A percentile compares a stretch with the other conserved stretches of the same genome.
phyloP scores from a whole-genome alignment of 53 echinoderm and acorn worm species.

The Holothuria leucospilota region DNA sequence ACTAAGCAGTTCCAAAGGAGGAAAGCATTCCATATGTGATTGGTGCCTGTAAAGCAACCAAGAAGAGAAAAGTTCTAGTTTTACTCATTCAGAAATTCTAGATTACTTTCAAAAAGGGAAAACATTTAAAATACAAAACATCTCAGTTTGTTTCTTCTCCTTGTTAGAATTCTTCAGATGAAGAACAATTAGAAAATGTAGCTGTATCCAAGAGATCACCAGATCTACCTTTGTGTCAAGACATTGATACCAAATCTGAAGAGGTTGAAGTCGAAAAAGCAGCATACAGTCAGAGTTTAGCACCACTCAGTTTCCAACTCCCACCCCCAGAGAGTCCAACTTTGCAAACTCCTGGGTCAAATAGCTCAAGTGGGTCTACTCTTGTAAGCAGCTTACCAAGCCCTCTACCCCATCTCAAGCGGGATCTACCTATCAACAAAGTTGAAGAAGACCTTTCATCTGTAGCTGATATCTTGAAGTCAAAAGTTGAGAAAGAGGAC shows the following conservation, averaged over 20 bases:
- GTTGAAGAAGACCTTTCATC: constrained; percentile 26
- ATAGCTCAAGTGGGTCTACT: constrained; percentile 44
- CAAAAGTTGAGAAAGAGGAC: constrained; percentile 24
- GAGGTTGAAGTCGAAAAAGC: no score
- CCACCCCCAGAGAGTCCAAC: constrained; percentile 15
- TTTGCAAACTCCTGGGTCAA: background rate
- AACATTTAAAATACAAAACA: background rate
- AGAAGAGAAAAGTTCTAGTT: no score
- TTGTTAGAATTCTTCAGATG: constrained; percentile 18
- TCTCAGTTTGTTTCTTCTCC: no score
- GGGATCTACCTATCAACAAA: background rate
- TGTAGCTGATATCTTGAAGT: background rate
- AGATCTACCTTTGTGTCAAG: no score
- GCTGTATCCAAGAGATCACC: background rate
- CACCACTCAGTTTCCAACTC: no score
- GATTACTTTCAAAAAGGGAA: no score
- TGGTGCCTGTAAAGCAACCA: no score
- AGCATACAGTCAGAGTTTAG: no score
- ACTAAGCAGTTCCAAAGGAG: no score
- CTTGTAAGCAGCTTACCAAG: constrained; percentile 27
- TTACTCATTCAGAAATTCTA: no score
- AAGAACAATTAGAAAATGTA: background rate
- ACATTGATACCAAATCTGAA: no score
- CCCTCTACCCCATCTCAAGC: background rate
- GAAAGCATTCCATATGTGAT: no score